Percentiles rank a stretch among this genome's conserved stretches.
Evolutionary conservation across 2,888 invertebrate genomes (phyloP).

Genomic region (Hesperia comma): DNA sequence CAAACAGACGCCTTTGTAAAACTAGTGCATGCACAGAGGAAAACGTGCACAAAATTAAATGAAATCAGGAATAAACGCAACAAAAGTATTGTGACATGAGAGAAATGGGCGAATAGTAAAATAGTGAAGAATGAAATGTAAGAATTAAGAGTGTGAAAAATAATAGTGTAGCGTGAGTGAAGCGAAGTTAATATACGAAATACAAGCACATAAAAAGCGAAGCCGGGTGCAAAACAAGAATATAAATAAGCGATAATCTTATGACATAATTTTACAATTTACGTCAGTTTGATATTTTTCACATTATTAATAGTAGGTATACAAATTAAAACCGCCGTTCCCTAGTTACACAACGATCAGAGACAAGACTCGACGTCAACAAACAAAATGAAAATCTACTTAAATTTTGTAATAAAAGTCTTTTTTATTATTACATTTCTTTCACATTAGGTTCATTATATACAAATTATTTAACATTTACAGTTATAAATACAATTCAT

Average conservation of each 20-base stretch:
- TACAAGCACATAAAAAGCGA: constrained; percentile 40
- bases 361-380: constrained; percentile 72
- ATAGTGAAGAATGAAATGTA: constrained; percentile 40
- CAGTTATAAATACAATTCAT: constrained; percentile 73
- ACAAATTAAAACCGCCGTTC: constrained; percentile 6
- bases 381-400: constrained; percentile 68
- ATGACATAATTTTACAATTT: constrained; percentile 39
- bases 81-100: constrained; percentile 40
- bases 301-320: constrained; percentile 44
- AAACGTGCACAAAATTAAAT: constrained; percentile 79
- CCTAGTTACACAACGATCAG: constrained; percentile 58
- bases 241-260: constrained; percentile 19
- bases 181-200: constrained; percentile 51
- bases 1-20: constrained; percentile 54
- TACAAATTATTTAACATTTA: constrained; percentile 82
- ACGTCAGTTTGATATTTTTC: constrained; percentile 52
- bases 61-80: constrained; percentile 73
- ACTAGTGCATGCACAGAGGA: constrained; percentile 54
- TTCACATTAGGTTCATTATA: constrained; percentile 82
- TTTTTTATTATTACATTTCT: constrained; percentile 71
- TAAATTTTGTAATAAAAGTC: constrained; percentile 79
- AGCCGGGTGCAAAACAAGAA: constrained; percentile 47
- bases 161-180: constrained; percentile 42
- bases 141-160: constrained; percentile 37
- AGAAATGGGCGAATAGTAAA: constrained; percentile 52